These are phyloP conservation scores for Drosophila oshimai DNA, from an alignment of 1,140 invertebrate species.

Conservation along the genomic window DNA sequence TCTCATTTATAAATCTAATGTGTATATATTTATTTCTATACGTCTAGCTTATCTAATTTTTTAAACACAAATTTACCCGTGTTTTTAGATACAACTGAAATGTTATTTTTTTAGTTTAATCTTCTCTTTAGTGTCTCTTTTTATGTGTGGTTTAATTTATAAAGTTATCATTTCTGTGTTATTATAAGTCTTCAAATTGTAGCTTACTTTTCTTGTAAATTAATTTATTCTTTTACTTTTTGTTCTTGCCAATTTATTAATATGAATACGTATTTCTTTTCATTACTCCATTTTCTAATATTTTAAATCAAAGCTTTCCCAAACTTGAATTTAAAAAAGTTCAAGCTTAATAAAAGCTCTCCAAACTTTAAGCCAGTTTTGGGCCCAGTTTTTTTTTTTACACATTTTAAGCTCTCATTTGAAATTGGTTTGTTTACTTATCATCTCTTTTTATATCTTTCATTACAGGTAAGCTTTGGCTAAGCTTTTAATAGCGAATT, in stretches of 20 bases:
- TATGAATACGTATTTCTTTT: neutral
- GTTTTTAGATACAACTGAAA: no score
- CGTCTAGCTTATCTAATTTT: no score
- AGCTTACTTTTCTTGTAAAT: no score
- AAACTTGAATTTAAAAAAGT: neutral
- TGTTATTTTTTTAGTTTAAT: no score
- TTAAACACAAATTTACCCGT: no score
- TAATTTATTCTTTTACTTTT: no score
- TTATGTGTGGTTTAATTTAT: no score
- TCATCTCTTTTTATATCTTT: neutral
- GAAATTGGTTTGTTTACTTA: neutral
- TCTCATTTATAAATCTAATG: no score
- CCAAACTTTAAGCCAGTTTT: neutral
- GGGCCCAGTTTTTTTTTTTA: neutral
- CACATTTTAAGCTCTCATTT: neutral
- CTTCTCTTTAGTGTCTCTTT: no score
- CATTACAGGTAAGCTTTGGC: constrained; percentile 42
- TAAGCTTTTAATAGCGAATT: neutral
- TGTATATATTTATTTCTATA: no score
- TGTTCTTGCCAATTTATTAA: neutral
- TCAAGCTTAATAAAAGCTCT: neutral
- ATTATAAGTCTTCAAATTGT: no score
- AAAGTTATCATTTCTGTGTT: no score
- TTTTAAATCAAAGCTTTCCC: neutral
- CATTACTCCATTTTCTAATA: neutral